Evolutionary conservation across 2,888 invertebrate genomes (phyloP).

Genomic region (Noctua fimbriata): DNA sequence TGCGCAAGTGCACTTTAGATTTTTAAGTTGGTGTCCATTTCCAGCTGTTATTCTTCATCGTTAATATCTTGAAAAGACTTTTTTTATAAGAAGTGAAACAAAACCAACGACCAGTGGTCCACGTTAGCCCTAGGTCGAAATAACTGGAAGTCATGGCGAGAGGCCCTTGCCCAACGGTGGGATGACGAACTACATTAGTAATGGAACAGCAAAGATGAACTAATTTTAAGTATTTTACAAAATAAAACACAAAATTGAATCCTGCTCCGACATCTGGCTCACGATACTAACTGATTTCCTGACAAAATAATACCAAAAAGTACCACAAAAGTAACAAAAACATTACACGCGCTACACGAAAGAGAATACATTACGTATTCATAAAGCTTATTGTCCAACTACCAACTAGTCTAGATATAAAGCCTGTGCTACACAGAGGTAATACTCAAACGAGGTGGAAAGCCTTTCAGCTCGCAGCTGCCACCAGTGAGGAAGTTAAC

Average conservation of each 20-base stretch:
- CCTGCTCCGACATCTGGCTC: no score
- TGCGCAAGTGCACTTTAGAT: not conserved
- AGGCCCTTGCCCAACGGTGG: no score
- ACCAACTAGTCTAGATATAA: conserved; percentile 1
- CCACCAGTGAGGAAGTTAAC: not conserved
- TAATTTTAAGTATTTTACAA: not conserved
- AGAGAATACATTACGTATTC: not conserved
- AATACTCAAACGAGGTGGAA: conserved; percentile 29
- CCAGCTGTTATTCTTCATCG: not conserved
- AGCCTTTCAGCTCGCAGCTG: conserved; percentile 29
- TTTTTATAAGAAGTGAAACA: not conserved
- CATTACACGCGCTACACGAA: not conserved
- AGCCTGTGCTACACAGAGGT: conserved; percentile 27
- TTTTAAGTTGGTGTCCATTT: not conserved
- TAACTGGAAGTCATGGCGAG: no score
- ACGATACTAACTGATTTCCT: not conserved
- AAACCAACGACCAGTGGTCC: no score
- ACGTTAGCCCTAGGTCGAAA: no score
- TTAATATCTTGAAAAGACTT: not conserved
- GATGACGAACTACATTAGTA: not conserved
- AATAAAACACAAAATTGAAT: not conserved
- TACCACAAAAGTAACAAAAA: not conserved
- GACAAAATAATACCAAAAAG: not conserved
- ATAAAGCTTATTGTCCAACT: conserved; percentile 37
- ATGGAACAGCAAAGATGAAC: not conserved